A percentile compares a stretch with the other conserved stretches of the same genome.
phyloP scores from a whole-genome alignment of 2,797 vertebrate species.

The Mormyrus hasselquistii region DNA sequence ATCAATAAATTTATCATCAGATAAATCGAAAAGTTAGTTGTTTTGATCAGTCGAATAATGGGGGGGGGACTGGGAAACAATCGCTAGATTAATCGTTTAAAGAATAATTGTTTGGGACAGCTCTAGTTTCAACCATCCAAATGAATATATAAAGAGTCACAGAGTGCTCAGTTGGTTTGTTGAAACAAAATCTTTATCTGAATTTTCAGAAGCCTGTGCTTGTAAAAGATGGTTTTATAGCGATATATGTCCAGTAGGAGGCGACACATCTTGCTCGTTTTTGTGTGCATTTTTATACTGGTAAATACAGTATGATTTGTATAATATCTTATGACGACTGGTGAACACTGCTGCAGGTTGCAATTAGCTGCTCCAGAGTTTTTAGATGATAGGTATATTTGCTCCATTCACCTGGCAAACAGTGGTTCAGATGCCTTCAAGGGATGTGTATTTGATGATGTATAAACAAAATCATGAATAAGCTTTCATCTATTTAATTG shows the following conservation, averaged over 20 bases:
- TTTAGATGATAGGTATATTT: not conserved
- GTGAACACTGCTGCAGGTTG: not conserved
- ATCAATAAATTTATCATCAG: no score
- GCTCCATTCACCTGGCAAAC: not conserved
- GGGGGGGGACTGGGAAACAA: no score
- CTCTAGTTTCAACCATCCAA: no score
- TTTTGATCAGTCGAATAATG: no score
- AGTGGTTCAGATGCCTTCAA: not conserved
- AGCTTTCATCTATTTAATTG: not conserved
- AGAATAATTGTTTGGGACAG: no score
- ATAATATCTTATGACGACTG: not conserved
- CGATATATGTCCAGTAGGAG: not conserved
- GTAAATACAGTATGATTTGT: not conserved
- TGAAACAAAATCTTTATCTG: no score
- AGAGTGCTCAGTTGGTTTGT: no score
- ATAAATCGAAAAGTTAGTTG: no score
- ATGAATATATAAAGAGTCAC: no score
- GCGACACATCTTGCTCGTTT: not conserved
- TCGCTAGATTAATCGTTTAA: no score
- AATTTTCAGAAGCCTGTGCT: not conserved
- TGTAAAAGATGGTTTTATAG: not conserved
- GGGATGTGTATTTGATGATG: not conserved
- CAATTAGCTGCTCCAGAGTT: not conserved
- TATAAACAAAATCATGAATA: not conserved
- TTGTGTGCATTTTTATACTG: not conserved